Conservation (phyloP, 2,888 invertebrate genomes). For the Sinohyriopsis cumingii region DNA sequence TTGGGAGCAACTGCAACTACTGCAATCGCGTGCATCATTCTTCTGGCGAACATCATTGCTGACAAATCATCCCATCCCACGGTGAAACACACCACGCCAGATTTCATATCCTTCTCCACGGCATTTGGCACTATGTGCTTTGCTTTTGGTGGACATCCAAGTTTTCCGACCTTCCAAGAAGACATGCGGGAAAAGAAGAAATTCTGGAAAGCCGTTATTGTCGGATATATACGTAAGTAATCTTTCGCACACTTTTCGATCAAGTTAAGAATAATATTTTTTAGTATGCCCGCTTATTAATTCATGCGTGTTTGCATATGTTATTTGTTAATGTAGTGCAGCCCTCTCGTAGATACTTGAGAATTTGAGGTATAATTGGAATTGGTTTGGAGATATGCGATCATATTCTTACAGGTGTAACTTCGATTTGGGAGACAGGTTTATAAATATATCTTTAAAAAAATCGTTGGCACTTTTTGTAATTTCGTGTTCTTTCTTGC, state of each 20-base stretch:
- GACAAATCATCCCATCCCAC: constrained; percentile 73
- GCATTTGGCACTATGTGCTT: constrained; percentile 82
- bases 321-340: too few species aligned
- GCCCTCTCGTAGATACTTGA: too few species aligned
- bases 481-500: too few species aligned
- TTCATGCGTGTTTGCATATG: too few species aligned
- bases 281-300: too few species aligned
- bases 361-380: too few species aligned
- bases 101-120: constrained; percentile 79
- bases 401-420: too few species aligned
- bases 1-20: constrained; percentile 79
- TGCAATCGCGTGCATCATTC: constrained; percentile 78
- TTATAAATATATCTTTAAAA: too few species aligned
- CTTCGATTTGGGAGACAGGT: too few species aligned
- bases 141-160: constrained; percentile 82
- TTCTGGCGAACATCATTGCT: constrained; percentile 78
- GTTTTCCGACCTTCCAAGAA: constrained; percentile 90
- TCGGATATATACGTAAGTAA: constrained; percentile 80
- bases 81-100: constrained; percentile 48
- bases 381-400: too few species aligned
- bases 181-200: constrained; percentile 88
- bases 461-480: too few species aligned
- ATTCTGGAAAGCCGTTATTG: constrained; percentile 81
- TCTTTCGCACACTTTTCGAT: not conserved
- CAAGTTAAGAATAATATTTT: too few species aligned